Evolutionary conservation across 2,888 invertebrate genomes (phyloP), one percentile per base, ranked within the genome.

Genomic region (Caradrina kadenii): DNA sequence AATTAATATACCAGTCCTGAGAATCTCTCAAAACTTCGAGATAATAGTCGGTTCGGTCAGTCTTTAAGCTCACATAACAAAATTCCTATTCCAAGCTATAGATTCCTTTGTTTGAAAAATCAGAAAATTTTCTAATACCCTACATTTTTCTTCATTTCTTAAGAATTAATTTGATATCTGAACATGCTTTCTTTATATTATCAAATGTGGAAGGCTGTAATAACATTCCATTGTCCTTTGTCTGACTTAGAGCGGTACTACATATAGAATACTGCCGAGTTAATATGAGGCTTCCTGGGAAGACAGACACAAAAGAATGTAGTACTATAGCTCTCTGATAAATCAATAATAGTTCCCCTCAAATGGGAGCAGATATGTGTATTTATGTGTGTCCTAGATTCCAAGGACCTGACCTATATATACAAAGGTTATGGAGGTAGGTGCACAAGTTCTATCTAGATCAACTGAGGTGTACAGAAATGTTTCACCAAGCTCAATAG

Each of bases 141-240:
- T 31, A 3, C 13, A 64, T 13, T 35, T 35, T 35, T 63, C 10
- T 42, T 21, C 52, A n/a, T 21, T 42, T 15, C 31, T 26, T 7
- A 39, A 19, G 26, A 17, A 48, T 48, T 22, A 0, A 42, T 21
- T 26, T 8, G 39, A 13, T 50, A 50, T 39, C 39, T 65, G 50
- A 26, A 19, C 39, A 17, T 11, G 8, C 17, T 21, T 45, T 15
- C 11, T 22, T 22, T n/a, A 21, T 53, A 10, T 0, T 17, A 19
- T 21, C 42, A 13, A 48, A 54, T 48, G 11, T 4, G 4, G 35
- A 22, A 35, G 0, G 7, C 5, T 49, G 6, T 31, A 35, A 55
- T 67, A 68, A 42, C 10, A 55, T 49, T 55, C 10, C 19, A 55
- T 49, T 13, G 0, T 45, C n/a, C 13, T 21, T 50, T 56, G 15